These are phyloP conservation scores for Orgyia antiqua DNA, from an alignment of 2,888 invertebrate genomes.

Conservation along the genomic window DNA sequence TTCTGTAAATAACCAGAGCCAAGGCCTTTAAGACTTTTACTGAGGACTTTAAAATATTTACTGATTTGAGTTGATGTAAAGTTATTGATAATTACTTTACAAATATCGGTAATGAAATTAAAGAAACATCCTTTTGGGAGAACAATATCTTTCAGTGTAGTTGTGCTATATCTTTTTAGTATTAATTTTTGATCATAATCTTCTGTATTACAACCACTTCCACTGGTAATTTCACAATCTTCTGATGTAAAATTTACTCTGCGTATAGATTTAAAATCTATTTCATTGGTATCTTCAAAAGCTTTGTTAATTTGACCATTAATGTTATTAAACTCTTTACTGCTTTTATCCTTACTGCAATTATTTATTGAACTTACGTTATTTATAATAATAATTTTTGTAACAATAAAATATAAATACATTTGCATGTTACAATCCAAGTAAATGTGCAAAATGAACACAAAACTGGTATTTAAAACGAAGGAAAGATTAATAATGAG, in stretches of 20 bases:
- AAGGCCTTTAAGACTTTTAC: slow-evolving; percentile 30
- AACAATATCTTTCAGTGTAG: slow-evolving; percentile 7
- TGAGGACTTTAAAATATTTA: slow-evolving; percentile 37
- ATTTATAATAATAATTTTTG: no score
- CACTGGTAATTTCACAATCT: neutral
- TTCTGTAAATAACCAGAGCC: slow-evolving; percentile 33
- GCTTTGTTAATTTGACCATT: no score
- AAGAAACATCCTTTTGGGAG: slow-evolving; percentile 42
- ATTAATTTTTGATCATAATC: neutral
- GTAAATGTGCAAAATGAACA: no score
- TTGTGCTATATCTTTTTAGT: slow-evolving; percentile 2
- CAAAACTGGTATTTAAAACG: no score
- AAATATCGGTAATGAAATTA: slow-evolving; percentile 44
- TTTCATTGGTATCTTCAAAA: no score
- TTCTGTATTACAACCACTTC: neutral
- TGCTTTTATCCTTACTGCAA: no score
- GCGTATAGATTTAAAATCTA: neutral
- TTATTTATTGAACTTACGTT: no score
- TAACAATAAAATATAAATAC: no score
- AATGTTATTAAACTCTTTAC: no score
- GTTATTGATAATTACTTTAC: slow-evolving; percentile 33
- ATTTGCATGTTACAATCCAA: no score
- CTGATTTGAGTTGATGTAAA: slow-evolving; percentile 28
- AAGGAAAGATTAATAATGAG: no score
- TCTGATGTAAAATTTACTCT: neutral